phyloP scores from a whole-genome alignment of 2,797 vertebrate genomes.

The Gymnoscopelus braueri region DNA sequence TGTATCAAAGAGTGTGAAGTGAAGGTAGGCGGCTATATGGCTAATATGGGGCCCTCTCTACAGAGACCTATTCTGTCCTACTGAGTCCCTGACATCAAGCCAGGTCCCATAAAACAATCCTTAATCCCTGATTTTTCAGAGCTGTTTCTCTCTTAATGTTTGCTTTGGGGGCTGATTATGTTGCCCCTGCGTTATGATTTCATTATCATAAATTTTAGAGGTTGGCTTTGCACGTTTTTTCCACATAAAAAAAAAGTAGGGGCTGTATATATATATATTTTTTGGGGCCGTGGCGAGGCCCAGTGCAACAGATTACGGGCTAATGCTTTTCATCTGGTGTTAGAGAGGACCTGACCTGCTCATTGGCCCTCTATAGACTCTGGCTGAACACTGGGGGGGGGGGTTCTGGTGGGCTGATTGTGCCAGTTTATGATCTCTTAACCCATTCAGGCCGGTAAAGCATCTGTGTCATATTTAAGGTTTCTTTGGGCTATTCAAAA shows the following conservation, averaged over 20 bases:
- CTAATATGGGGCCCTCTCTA: not conserved
- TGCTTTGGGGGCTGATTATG: not conserved
- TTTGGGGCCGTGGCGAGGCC: conserved; percentile 29
- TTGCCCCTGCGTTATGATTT: conserved; percentile 53
- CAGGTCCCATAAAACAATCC: not conserved
- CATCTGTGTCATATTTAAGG: no score
- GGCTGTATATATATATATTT: conserved; percentile 35
- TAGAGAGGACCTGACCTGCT: conserved; percentile 40
- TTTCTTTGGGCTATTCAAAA: no score
- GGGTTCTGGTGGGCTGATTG: no score
- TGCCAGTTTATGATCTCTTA: no score
- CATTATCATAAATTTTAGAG: conserved; percentile 52
- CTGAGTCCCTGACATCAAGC: not conserved
- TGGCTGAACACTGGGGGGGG: no score
- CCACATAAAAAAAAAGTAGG: conserved; percentile 52
- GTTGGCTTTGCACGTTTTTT: conserved; percentile 56
- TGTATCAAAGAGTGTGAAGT: no score
- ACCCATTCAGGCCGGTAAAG: no score
- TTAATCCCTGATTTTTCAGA: not conserved
- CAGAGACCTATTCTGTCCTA: not conserved
- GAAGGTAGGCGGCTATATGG: not conserved
- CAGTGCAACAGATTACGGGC: conserved; percentile 50
- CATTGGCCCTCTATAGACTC: conserved; percentile 18
- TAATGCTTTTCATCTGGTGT: conserved; percentile 67
- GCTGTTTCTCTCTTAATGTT: not conserved